Evolutionary conservation across 1,140 invertebrate species (phyloP), one percentile per base, ranked within the genome.

Genomic region (Apocrypta bakeri): DNA sequence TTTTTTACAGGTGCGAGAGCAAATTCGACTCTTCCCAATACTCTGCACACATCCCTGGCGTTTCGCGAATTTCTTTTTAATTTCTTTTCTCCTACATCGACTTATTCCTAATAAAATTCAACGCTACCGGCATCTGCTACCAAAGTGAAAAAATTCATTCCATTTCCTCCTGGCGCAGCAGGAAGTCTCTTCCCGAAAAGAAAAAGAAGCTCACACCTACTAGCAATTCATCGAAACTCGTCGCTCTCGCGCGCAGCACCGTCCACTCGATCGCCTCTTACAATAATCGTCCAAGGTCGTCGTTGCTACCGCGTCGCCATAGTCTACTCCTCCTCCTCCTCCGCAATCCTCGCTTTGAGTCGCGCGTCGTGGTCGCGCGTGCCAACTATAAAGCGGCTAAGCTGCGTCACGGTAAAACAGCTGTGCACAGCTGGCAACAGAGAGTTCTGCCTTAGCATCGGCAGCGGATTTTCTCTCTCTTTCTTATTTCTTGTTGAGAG

Each of bases 381-480:
- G 48, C 48, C 48, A 56, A 56, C 48, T 56, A 56, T 56, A 56
- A 56, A n/a, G n/a, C 48, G 48, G 48, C 48, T 56, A 56, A 56
- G 48, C 48, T 3, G 48, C 48, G 48, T 56, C 48, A 56, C 48
- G 48, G 48, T 56, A 56, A 56, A 56, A 56, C 48, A 56, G 48
- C 48, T 56, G 48, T 56, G 48, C 48, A n/a, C 48, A 56, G 48
- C 48, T 56, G 48, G 48, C 48, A 56, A 56, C 7, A 17, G 14
- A 17, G 48, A n/a, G 17, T 17, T 21, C 48, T 56, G 48, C 48
- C 48, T 56, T 56, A 56, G n/a, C 48, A 56, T 56, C 48, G 3
- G 48, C 48, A 56, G 48, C 48, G 17, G 17, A 17, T 56, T 14
- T 17, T 56, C 48, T n/a, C n/a, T n/a, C n/a, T n/a, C n/a, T n/a